phyloP scores from a whole-genome alignment of 1,140 invertebrate species.

The Macrostomum lignano region DNA sequence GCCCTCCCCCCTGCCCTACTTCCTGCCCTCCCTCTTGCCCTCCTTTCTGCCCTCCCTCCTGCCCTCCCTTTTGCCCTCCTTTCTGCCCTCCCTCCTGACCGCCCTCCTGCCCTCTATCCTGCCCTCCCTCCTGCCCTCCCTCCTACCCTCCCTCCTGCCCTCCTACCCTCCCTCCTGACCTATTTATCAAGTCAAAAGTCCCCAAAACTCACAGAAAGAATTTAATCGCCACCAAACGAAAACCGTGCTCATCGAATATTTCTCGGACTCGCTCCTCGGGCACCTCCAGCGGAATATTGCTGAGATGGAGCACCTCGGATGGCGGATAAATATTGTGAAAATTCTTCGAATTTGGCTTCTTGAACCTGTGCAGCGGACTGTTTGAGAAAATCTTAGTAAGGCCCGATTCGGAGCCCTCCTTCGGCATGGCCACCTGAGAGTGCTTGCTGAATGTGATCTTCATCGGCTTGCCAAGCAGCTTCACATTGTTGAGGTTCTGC shows the following conservation, averaged over 20 bases:
- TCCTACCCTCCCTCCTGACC: too few relatives aligned
- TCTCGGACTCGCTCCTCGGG: conserved; percentile 4
- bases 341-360: conserved; percentile 8
- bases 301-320: conserved; percentile 7
- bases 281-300: conserved; percentile 7
- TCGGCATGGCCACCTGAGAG: conserved; percentile 81
- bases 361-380: conserved; percentile 6
- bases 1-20: too few relatives aligned
- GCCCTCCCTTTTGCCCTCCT: too few relatives aligned
- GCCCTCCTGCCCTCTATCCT: too few relatives aligned
- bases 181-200: background rate
- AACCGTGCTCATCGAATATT: conserved; percentile 5
- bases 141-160: too few relatives aligned
- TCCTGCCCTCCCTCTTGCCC: too few relatives aligned
- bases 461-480: conserved; percentile 77
- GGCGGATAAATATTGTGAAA: conserved; percentile 8
- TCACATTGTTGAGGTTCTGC: conserved; percentile 84
- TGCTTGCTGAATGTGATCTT: conserved; percentile 89
- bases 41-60: too few relatives aligned
- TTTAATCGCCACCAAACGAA: background rate
- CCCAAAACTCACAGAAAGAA: background rate
- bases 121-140: too few relatives aligned
- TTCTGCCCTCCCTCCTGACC: too few relatives aligned
- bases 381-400: conserved; percentile 35
- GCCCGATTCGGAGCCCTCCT: conserved; percentile 51